phyloP scores from a whole-genome alignment of 2,113 vertebrate species.

The Misgurnus anguillicaudatus region DNA sequence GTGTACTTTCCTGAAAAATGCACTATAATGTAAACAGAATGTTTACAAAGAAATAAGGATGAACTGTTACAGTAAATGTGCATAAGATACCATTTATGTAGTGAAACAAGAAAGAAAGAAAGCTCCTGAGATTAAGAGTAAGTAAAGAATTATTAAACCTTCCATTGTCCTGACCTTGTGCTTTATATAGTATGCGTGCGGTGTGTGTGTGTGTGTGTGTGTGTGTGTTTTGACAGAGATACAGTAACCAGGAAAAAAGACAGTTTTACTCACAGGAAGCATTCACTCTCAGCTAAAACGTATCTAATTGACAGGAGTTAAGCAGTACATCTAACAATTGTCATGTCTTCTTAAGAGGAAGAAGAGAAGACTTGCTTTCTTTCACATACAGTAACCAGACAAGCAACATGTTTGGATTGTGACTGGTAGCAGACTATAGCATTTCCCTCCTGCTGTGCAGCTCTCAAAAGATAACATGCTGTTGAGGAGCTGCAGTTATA shows the following conservation, averaged over 20 bases:
- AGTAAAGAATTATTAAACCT: not conserved
- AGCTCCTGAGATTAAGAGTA: not conserved
- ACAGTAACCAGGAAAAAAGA: not conserved
- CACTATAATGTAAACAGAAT: too few relatives aligned
- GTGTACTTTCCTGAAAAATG: too few relatives aligned
- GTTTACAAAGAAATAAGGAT: too few relatives aligned
- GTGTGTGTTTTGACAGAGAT: not conserved
- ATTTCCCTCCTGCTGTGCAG: not conserved
- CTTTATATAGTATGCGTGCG: not conserved
- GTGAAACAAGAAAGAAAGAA: too few relatives aligned
- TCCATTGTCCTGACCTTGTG: not conserved
- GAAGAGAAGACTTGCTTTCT: not conserved
- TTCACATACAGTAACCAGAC: not conserved
- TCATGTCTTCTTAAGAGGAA: not conserved
- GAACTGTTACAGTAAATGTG: too few relatives aligned
- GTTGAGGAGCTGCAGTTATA: constrained; percentile 23
- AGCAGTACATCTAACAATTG: not conserved
- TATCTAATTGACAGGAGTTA: not conserved
- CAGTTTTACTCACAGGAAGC: not conserved
- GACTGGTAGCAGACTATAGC: not conserved
- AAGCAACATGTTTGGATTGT: constrained; percentile 9
- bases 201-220: not conserved
- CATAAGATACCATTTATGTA: too few relatives aligned
- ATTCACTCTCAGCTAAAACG: not conserved
- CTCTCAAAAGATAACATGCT: not conserved